phyloP scores from a whole-genome alignment of 2,888 invertebrate genomes.

The Adela reaumurella region DNA sequence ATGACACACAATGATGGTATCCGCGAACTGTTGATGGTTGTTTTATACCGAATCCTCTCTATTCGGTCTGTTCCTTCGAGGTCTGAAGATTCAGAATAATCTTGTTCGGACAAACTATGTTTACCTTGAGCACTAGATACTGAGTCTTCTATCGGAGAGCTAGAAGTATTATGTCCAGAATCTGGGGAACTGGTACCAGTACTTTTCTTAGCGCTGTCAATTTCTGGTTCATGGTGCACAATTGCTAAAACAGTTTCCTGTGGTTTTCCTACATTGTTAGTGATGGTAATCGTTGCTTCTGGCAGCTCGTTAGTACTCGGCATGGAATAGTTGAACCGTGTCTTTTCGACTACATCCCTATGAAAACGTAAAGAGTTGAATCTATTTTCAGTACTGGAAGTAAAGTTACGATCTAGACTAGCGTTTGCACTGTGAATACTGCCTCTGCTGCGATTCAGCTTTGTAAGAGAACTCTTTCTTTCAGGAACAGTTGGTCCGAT shows the following conservation, averaged over 20 bases:
- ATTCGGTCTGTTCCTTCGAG: conserved; percentile 84
- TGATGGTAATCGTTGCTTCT: conserved; percentile 36
- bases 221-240: conserved; percentile 46
- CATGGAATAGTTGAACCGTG: conserved; percentile 31
- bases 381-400: conserved; percentile 15
- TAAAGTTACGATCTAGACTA: conserved; percentile 53
- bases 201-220: conserved; percentile 49
- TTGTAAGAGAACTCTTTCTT: conserved; percentile 71
- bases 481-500: conserved; percentile 78
- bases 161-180: conserved; percentile 78
- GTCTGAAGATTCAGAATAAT: conserved; percentile 84
- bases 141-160: conserved; percentile 72
- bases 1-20: conserved; percentile 93
- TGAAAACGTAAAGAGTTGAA: background rate
- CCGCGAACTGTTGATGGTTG: conserved; percentile 79
- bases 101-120: conserved; percentile 71
- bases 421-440: conserved; percentile 50
- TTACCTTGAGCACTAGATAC: conserved; percentile 69
- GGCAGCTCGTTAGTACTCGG: conserved; percentile 33
- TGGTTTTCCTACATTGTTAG: conserved; percentile 35
- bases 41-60: conserved; percentile 81
- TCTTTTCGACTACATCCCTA: conserved; percentile 21
- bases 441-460: conserved; percentile 52
- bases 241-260: conserved; percentile 61
- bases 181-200: conserved; percentile 74